phyloP scores from a whole-genome alignment of 2,888 invertebrate genomes.

The Iphiclides podalirius region DNA sequence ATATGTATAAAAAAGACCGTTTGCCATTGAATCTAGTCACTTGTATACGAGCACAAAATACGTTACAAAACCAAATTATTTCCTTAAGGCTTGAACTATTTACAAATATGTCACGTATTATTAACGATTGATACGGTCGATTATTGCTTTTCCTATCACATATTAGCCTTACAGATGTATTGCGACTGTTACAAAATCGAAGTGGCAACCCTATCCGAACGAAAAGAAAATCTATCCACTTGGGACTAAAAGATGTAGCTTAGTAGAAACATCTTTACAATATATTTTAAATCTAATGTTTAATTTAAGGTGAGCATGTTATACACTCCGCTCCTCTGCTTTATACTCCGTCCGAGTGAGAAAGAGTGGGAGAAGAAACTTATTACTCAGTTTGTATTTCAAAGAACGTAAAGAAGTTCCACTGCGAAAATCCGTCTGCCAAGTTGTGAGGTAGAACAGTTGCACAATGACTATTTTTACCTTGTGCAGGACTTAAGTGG shows the following conservation, averaged over 20 bases:
- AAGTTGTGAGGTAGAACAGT: slow-evolving; percentile 70
- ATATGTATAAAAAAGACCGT: slow-evolving; percentile 4
- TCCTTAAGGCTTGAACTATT: slow-evolving; percentile 14
- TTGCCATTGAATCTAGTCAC: neutral
- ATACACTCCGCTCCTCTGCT: neutral
- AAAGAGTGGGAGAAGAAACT: no score
- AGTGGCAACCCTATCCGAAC: slow-evolving; percentile 17
- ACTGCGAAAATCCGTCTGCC: slow-evolving; percentile 53
- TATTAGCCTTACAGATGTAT: slow-evolving; percentile 6
- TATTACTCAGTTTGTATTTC: no score
- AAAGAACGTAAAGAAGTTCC: slow-evolving; percentile 26
- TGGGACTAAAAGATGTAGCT: neutral
- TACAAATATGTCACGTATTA: slow-evolving; percentile 15
- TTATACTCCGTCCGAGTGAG: no score
- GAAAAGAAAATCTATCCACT: neutral
- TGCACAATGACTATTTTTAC: slow-evolving; percentile 39
- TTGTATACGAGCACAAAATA: slow-evolving; percentile 7
- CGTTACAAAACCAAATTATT: slow-evolving; percentile 15
- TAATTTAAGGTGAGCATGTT: neutral
- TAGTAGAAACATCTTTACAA: neutral
- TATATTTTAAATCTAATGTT: neutral
- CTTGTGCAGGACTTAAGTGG: slow-evolving; percentile 44
- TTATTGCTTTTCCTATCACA: slow-evolving; percentile 25
- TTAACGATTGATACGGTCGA: slow-evolving; percentile 3
- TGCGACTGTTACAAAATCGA: neutral